These are phyloP conservation scores for Probosciger aterrimus DNA, from an alignment of 2,113 vertebrate species.

Conservation along the genomic window DNA sequence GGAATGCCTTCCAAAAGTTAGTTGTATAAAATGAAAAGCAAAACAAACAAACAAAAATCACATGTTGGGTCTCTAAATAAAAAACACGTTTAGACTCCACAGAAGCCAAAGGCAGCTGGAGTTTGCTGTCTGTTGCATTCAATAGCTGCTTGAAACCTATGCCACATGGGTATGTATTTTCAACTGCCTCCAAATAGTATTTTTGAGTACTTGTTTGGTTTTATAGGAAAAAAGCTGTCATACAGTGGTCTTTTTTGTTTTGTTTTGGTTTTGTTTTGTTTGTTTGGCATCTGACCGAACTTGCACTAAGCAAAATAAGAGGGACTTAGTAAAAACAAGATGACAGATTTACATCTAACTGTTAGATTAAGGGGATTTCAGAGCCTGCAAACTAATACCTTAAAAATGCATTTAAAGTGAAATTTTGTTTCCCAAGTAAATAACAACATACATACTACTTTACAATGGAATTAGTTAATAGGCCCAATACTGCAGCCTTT, in stretches of 20 bases:
- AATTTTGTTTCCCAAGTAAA: slow-evolving; percentile 7
- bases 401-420: neutral
- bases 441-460: neutral
- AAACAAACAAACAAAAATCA: slow-evolving; percentile 42
- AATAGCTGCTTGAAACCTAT: neutral
- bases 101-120: neutral
- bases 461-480: neutral
- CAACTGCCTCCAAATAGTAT: neutral
- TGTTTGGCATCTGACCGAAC: neutral
- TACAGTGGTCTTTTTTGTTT: neutral
- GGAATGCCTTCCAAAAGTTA: neutral
- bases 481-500: neutral
- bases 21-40: slow-evolving; percentile 13
- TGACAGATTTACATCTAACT: neutral
- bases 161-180: neutral
- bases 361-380: neutral
- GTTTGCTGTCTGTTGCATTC: neutral
- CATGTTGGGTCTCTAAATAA: neutral
- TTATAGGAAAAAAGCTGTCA: neutral
- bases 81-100: neutral
- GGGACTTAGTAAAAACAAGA: neutral
- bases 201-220: neutral
- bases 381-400: neutral
- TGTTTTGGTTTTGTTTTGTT: no score
- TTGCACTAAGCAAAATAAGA: neutral